Conservation (phyloP, 2,113 vertebrate species). For the Tragelaphus strepsiceros region DNA sequence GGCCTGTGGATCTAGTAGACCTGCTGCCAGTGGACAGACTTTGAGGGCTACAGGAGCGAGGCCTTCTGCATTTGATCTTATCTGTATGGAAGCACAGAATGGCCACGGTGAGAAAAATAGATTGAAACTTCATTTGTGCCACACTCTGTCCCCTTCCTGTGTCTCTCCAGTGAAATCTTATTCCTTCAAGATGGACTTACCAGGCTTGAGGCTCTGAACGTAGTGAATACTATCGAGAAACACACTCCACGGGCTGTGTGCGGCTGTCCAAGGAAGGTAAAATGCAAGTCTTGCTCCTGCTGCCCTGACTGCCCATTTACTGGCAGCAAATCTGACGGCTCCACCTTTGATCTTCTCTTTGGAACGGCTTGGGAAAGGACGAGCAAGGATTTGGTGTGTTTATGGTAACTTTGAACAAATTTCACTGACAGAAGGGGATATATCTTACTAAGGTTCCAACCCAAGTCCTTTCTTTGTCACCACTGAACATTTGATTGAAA, state of each 20-base stretch:
- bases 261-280: not conserved
- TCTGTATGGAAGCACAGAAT: accelerated
- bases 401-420: not conserved
- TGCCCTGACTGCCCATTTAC: not conserved
- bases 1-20: not conserved
- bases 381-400: not conserved
- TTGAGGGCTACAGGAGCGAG: not conserved
- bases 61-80: not conserved
- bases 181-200: not conserved
- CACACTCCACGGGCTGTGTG: not conserved
- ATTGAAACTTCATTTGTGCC: not conserved
- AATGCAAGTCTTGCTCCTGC: not conserved
- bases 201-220: not conserved
- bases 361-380: not conserved
- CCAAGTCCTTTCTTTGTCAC: not conserved
- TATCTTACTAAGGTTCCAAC: not conserved
- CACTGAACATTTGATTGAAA: not conserved
- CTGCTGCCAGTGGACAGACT: not conserved
- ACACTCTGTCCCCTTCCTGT: not conserved
- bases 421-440: not conserved
- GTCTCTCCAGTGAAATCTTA: not conserved
- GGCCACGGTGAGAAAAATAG: not conserved
- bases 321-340: not conserved
- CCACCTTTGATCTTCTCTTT: not conserved
- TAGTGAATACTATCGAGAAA: not conserved